Base-by-base conservation (phyloP, 2,113 vertebrate genomes). In the Rousettus leschenaultii region DNA sequence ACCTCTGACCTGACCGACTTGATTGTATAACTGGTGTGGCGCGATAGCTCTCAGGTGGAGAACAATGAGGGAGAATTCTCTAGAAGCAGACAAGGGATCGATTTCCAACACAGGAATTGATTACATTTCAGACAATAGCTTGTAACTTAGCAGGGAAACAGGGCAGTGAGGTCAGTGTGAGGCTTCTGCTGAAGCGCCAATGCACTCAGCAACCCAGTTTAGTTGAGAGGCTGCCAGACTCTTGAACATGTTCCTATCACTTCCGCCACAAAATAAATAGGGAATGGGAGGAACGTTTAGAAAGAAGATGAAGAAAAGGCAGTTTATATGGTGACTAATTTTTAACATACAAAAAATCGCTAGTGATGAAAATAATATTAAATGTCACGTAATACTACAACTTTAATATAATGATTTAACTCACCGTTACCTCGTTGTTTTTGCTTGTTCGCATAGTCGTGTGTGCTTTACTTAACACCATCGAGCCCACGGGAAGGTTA, bases 61-160 rank as follows among this genome's bases (percentile, higher is more conserved):
- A 80, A 95, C 90, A 97, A 87, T 68, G 84, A 61, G 48, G 1
- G 3, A 68, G 38, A 84, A 33, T 94, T 94, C 90, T 97, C 79
- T 61, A 85, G 79, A 73, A 89, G 89, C 51, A 95, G 74, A 95
- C 48, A 26, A 57, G 24, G 8, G 33, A 87, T 94, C 78, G 89
- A 95, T 96, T 94, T 97, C 51, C 75, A 95, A 77, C 89, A 74
- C 13, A 92, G 59, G 71, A 33, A 95, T 86, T 98, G 96, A 95
- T 95, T 94, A 78, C 48, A 74, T 93, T 96, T 97, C 84, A 94
- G 61, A 26, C 48, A 85, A 59, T 30, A 59, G 65, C 87, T 48
- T 90, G 2, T 91, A 93, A 96, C 95, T 93, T 97, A 96, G 85
- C 4, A 45, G 43, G 71, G 28, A 53, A 92, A 40, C 66, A 45